Conservation (phyloP, 2,113 vertebrate genomes). For the Ceyx margarethae region DNA sequence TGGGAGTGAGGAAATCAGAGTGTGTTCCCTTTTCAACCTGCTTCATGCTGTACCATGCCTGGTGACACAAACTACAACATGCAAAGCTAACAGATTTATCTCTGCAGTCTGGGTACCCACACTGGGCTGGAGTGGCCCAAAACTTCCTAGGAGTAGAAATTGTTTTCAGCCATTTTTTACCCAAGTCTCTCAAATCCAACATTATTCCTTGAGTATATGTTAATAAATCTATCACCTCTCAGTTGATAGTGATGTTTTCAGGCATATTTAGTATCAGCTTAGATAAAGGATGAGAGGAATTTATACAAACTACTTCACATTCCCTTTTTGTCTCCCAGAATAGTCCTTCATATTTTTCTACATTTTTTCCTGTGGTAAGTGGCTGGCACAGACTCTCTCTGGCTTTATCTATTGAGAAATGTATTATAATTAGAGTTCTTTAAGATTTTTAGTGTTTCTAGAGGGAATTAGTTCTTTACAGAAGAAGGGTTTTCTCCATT, state of each 20-base stretch:
- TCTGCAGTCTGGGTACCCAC: not conserved
- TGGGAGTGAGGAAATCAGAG: not conserved
- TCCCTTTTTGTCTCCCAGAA: not conserved
- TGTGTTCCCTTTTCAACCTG: not conserved
- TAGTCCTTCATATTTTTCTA: not conserved
- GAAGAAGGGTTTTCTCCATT: conserved; percentile 44
- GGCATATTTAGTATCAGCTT: not conserved
- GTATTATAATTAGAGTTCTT: conserved; percentile 48
- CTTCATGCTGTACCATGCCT: not conserved
- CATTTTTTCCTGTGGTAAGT: not conserved
- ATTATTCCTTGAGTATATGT: not conserved
- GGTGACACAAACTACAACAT: not conserved
- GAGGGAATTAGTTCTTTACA: conserved; percentile 56
- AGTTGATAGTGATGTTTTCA: not conserved
- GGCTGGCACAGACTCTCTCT: not conserved
- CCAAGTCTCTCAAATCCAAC: not conserved
- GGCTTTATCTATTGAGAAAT: conserved; percentile 47
- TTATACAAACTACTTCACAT: not conserved
- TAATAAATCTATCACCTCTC: not conserved
- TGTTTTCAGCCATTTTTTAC: not conserved
- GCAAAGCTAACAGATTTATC: not conserved
- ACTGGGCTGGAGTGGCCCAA: not conserved
- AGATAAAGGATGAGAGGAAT: not conserved
- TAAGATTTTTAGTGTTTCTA: conserved; percentile 49
- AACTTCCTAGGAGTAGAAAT: not conserved